A percentile compares a stretch with the other conserved stretches of the same genome.
These are phyloP conservation scores for Panulirus ornatus DNA, from an alignment of 1,140 invertebrate species.

Conservation along the genomic window DNA sequence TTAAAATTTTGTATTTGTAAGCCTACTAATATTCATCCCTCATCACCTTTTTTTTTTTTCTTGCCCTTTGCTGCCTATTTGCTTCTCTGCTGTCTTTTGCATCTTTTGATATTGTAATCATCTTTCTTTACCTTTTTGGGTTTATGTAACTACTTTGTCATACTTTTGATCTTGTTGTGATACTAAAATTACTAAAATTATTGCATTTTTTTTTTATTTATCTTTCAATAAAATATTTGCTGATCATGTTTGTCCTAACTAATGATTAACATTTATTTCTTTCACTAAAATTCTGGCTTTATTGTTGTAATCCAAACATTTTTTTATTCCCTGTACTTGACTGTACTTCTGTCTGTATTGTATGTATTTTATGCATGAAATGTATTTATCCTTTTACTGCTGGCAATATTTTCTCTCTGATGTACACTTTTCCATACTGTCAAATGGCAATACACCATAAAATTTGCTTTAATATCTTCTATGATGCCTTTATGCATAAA, in stretches of 20 bases:
- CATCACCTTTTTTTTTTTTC: background rate
- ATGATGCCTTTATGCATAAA: background rate
- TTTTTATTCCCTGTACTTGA: background rate
- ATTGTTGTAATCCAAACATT: background rate
- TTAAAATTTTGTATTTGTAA: background rate
- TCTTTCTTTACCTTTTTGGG: background rate
- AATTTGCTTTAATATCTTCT: constrained; percentile 53
- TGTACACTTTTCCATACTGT: background rate
- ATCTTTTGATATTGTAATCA: background rate
- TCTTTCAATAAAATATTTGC: background rate
- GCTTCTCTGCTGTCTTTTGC: background rate
- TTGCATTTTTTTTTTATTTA: background rate
- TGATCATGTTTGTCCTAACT: background rate
- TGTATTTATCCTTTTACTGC: background rate
- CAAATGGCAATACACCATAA: constrained; percentile 30
- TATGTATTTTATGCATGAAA: constrained; percentile 22
- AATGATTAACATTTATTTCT: background rate
- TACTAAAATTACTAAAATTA: background rate
- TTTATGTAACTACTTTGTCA: too few relatives aligned
- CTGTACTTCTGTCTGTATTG: background rate
- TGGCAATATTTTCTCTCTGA: background rate
- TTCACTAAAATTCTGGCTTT: background rate
- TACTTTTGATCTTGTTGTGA: too few relatives aligned
- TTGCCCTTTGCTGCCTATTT: constrained; percentile 21
- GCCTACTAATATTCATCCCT: constrained; percentile 7